Evolutionary conservation across 1,140 invertebrate species (phyloP), one percentile per base, ranked within the genome.

Genomic region (Drosophila sucinea): DNA sequence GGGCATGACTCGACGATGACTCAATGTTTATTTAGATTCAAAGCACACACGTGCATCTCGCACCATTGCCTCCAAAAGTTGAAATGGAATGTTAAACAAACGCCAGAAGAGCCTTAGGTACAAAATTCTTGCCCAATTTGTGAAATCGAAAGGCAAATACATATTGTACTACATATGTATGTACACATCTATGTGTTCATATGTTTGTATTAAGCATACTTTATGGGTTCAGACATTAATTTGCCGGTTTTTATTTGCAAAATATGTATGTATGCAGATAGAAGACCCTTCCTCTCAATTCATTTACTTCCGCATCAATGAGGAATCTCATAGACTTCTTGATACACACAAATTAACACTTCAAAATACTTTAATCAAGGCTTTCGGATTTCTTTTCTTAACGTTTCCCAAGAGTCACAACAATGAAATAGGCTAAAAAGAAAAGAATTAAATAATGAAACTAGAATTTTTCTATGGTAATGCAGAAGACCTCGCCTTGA

Each of bases 41-140:
- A 51, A 51, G 44, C 44, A 51, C 44, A 51, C 44, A 51, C 44
- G 44, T 51, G 44, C 44, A 51, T 51, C 44, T 51, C 44, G 44
- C 44, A 51, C 44, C 44, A 51, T 51, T 51, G 44, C 4, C 7
- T 51, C 8, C 44, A 51, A 51, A 38, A n/a, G 23, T 51, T 25
- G 8, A 44, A 51, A 51, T 51, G 44, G 44, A 51, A 27, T 51
- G 44, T 51, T 27, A 51, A 51, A 51, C 44, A 51, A 51, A 51
- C 23, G 44, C 23, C 23, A 51, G 7, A 51, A 51, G 44, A 27
- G 44, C 44, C 44, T 51, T 27, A 51, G 44, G 23, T 51, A 51
- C 23, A 51, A 51, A 17, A 51, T 51, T 51, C 23, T 51, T 23
- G 44, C 44, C 25, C 44, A 51, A 51, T 51, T 51, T 51, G 44